phyloP scores from a whole-genome alignment of 53 echinoderm and acorn worm species.

The Patiria pectinifera region DNA sequence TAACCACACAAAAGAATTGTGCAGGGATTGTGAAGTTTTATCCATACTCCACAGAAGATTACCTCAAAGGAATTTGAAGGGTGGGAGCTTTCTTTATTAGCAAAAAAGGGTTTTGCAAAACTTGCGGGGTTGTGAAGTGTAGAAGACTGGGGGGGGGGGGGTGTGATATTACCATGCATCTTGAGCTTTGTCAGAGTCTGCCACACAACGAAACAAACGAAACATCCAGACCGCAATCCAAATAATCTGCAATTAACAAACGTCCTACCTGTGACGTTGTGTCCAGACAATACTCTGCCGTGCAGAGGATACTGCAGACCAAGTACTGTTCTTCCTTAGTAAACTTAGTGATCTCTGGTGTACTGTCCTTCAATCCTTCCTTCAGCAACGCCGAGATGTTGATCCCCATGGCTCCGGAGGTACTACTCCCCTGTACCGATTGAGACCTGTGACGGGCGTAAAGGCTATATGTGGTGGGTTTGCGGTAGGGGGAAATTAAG shows the following conservation, averaged over 20 bases:
- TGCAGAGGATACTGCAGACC: constrained; percentile 95
- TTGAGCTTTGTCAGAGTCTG: too few relatives aligned
- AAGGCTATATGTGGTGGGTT: constrained; percentile 48
- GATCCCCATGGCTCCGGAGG: constrained; percentile 57
- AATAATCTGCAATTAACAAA: too few relatives aligned
- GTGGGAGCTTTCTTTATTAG: too few relatives aligned
- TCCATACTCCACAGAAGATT: too few relatives aligned
- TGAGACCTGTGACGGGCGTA: constrained; percentile 42
- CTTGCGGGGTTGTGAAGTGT: too few relatives aligned
- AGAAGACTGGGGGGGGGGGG: too few relatives aligned
- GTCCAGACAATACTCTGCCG: constrained; percentile 97
- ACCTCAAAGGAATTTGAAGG: too few relatives aligned
- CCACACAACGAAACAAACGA: too few relatives aligned
- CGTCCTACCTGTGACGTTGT: constrained; percentile 90
- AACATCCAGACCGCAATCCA: too few relatives aligned
- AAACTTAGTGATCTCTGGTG: constrained; percentile 88
- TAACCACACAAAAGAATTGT: too few relatives aligned
- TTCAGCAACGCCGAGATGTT: constrained; percentile 93
- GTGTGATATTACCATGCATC: neutral
- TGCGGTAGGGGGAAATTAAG: neutral
- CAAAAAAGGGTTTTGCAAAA: too few relatives aligned
- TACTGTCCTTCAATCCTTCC: constrained; percentile 92
- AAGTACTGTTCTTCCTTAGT: constrained; percentile 91
- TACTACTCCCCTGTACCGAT: constrained; percentile 7
- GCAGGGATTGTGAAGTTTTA: too few relatives aligned